These are phyloP conservation scores for Coelopa frigida DNA, from an alignment of 1,140 invertebrate genomes.

Conservation along the genomic window DNA sequence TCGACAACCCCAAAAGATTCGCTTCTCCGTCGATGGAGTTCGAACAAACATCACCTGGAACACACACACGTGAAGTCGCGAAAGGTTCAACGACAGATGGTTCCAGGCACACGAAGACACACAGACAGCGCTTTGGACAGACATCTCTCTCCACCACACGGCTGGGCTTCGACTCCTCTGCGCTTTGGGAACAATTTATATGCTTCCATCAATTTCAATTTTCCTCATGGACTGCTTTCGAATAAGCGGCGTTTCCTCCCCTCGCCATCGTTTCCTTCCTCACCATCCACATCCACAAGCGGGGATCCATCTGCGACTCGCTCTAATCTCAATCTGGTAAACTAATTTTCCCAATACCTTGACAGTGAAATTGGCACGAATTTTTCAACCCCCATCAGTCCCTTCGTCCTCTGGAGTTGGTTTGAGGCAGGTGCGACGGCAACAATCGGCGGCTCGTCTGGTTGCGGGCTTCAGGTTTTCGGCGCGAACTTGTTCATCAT, in stretches of 20 bases:
- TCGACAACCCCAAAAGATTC: too few relatives aligned
- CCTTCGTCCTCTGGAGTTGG: not conserved
- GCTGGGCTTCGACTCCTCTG: not conserved
- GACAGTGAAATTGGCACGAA: slow-evolving; percentile 43
- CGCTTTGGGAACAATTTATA: not conserved
- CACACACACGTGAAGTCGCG: too few relatives aligned
- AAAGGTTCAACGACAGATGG: too few relatives aligned
- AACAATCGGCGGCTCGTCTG: too few relatives aligned
- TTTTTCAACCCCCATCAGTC: slow-evolving; percentile 1
- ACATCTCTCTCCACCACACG: too few relatives aligned
- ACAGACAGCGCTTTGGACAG: too few relatives aligned
- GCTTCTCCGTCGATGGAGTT: too few relatives aligned
- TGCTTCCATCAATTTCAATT: slow-evolving; percentile 45
- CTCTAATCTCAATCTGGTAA: slow-evolving; percentile 34
- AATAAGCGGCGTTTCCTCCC: too few relatives aligned
- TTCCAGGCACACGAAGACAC: too few relatives aligned
- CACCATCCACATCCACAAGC: too few relatives aligned
- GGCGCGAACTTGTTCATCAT: not conserved
- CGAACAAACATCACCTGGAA: too few relatives aligned
- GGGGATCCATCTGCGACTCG: slow-evolving; percentile 39
- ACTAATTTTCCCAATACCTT: slow-evolving; percentile 45
- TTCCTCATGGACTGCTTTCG: slow-evolving; percentile 20
- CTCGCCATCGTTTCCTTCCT: too few relatives aligned
- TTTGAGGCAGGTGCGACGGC: not conserved
- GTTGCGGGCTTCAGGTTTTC: not conserved